These are phyloP conservation scores for Gavia stellata DNA, from an alignment of 2,113 vertebrate species.

Conservation along the genomic window DNA sequence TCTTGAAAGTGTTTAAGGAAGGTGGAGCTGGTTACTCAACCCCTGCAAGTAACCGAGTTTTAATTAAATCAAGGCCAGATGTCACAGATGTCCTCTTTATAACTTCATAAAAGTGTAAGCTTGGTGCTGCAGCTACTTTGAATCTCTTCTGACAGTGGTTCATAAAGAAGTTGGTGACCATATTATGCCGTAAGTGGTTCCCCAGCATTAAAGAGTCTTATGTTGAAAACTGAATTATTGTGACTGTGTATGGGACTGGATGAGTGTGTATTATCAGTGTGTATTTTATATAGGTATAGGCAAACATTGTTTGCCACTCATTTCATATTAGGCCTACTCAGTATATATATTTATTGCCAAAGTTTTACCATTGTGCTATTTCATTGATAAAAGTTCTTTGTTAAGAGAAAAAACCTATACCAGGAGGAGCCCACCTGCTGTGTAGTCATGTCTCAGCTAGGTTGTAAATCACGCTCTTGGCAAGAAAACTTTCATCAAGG, in stretches of 20 bases:
- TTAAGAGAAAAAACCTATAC: not conserved
- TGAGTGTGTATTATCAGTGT: not conserved
- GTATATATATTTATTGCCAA: not conserved
- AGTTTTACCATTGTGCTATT: not conserved
- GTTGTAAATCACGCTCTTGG: not conserved
- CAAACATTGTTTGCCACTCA: not conserved
- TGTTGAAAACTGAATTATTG: not conserved
- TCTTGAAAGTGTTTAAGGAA: not conserved
- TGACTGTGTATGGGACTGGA: not conserved
- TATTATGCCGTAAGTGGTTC: not conserved
- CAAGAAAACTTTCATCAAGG: not conserved
- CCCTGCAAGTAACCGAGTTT: not conserved
- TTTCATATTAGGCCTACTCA: not conserved
- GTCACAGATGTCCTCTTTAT: not conserved
- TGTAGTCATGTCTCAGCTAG: not conserved
- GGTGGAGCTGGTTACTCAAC: not conserved
- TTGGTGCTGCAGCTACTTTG: not conserved
- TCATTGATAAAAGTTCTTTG: not conserved
- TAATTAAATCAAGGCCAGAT: not conserved
- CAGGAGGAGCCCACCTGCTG: not conserved
- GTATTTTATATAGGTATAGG: not conserved
- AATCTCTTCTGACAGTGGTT: not conserved
- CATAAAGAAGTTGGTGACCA: not conserved
- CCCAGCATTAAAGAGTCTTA: not conserved
- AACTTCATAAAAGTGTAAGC: accelerated